Evolutionary conservation across 2,888 invertebrate genomes (phyloP).

Genomic region (Lepeophtheirus nordmannii): DNA sequence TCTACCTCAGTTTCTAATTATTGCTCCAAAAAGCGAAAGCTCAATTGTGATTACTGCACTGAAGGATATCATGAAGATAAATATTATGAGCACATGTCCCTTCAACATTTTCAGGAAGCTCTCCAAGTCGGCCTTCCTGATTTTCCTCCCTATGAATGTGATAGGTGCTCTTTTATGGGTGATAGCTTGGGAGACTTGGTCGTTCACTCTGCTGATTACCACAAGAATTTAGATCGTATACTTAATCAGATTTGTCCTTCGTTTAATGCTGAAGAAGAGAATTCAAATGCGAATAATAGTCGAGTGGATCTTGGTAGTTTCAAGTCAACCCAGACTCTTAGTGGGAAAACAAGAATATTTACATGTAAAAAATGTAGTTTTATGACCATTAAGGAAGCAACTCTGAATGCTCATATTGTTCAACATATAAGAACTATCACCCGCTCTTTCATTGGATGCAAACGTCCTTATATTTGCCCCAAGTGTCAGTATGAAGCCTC

Average conservation of each 20-base stretch:
- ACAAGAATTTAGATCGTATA: constrained; percentile 4
- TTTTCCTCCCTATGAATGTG: background rate
- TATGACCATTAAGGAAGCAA: background rate
- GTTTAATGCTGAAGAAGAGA: background rate
- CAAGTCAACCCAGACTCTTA: background rate
- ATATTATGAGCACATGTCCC: constrained; percentile 19
- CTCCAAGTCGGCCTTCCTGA: constrained; percentile 9
- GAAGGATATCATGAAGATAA: constrained; percentile 8
- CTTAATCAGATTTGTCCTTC: background rate
- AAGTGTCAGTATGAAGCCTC: constrained; percentile 14
- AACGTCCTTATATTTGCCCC: constrained; percentile 20
- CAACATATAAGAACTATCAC: background rate
- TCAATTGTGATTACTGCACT: constrained; percentile 13
- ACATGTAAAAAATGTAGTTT: background rate
- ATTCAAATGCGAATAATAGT: background rate
- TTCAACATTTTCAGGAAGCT: constrained; percentile 2
- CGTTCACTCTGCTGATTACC: constrained; percentile 11
- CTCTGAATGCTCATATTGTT: background rate
- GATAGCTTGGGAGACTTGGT: background rate
- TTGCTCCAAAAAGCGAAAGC: background rate
- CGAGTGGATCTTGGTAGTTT: background rate
- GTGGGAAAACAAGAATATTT: background rate
- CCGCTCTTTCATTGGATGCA: background rate
- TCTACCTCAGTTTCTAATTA: too few species aligned
- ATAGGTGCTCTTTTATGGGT: background rate